Percentiles rank a stretch among this genome's conserved stretches.
Evolutionary conservation across 2,888 invertebrate species (phyloP).

Genomic region (Protula sp.): DNA sequence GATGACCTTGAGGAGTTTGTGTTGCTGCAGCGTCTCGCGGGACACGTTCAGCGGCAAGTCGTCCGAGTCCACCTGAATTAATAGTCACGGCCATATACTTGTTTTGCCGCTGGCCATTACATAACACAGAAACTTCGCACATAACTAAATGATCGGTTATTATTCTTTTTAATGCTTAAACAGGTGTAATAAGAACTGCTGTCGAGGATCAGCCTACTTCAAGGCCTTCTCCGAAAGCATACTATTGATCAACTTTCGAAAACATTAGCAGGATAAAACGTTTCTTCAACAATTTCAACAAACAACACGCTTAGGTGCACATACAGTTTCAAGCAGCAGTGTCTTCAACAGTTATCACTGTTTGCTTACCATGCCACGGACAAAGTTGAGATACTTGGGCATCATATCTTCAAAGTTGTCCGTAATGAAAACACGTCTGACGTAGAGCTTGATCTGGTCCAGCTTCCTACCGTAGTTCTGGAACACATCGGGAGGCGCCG

Average conservation of each 20-base stretch:
- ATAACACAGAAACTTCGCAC: no score
- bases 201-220: no score
- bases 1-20: constrained; percentile 97
- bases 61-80: constrained; percentile 82
- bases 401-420: constrained; percentile 99
- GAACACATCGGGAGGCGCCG: constrained; percentile 86
- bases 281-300: no score
- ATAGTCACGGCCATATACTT: constrained; percentile 3
- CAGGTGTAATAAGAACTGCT: no score
- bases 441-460: constrained; percentile 94
- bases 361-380: constrained; percentile 78
- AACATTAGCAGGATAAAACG: no score
- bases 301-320: no score
- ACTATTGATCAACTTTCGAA: no score
- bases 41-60: constrained; percentile 97
- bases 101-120: background rate
- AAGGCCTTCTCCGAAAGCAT: no score
- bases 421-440: constrained; percentile 96
- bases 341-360: no score
- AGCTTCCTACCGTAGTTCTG: constrained; percentile 90
- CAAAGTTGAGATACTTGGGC: constrained; percentile 93
- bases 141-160: no score
- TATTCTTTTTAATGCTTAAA: no score
- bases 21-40: constrained; percentile 95
- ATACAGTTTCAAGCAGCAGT: no score